Evolutionary conservation across 2,888 invertebrate species (phyloP), one percentile per base, ranked within the genome.

Genomic region (Lucinisca nassula): DNA sequence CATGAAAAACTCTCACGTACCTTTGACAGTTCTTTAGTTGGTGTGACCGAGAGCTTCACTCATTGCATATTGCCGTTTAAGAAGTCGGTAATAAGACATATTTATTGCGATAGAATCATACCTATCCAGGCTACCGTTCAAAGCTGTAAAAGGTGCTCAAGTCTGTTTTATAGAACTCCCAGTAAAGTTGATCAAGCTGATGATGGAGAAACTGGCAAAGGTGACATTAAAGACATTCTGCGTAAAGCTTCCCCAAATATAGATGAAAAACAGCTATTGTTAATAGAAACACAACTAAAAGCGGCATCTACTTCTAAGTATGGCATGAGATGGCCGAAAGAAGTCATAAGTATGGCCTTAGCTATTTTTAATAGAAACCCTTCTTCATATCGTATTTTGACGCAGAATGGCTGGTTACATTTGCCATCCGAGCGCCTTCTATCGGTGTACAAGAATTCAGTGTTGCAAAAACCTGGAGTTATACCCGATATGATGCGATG

Each of bases 281-380:
- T 82, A 6, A 82, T 72, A 17, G 37, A 61, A 21, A 30, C 72
- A 21, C 77, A 83, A 78, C 70, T 83, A 21, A 30, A 38, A 72
- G 55, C 82, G 8, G 72, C 77, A 0, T 27, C 37, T 21, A 27
- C 45, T 37, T 49, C 38, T 45, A 37, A 37, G 12, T 72, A 51
- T 27, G 79, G 37, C n/a, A 79, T 79, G 79, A 79, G 51, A 51
- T 82, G 72, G 77, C 35, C 38, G 17, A 82, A 82, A 40, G 78
- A 82, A 32, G 30, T 77, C 1, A 82, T 77, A n/a, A 58, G 77
- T 32, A 82, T 82, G 77, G 51, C 77, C n/a, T 30, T 82, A 17
- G 77, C 35, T 17, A 35, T 82, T n/a, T 82, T 27, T n/a, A 82
- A 82, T 35, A 77, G 82, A n/a, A 82, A 77, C 40, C 78, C 82